phyloP scores from a whole-genome alignment of 1,140 invertebrate genomes.

The Melanaphis sacchari region DNA sequence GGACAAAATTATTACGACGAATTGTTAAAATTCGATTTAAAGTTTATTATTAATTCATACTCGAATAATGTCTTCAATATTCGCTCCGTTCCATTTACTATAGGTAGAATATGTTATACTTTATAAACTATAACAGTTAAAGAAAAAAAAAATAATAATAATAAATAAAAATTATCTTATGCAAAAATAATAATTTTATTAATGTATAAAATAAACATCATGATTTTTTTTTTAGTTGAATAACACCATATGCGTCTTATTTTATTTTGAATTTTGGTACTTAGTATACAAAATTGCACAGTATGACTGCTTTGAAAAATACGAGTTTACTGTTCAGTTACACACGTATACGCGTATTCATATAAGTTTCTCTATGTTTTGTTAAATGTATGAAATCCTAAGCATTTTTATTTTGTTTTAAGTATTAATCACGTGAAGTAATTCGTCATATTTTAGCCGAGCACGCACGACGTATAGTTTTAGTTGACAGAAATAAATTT shows the following conservation, averaged over 20 bases:
- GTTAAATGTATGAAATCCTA: background rate
- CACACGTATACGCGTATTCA: background rate
- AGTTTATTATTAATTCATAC: background rate
- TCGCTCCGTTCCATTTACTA: background rate
- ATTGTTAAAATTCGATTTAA: background rate
- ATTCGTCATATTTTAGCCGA: background rate
- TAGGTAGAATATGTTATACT: background rate
- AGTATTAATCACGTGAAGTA: background rate
- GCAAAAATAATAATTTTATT: background rate
- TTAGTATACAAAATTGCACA: background rate
- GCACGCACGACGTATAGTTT: background rate
- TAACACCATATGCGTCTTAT: background rate
- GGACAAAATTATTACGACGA: background rate
- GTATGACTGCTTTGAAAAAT: background rate
- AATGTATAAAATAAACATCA: background rate
- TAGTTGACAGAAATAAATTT: conserved; percentile 13
- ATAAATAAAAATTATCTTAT: background rate
- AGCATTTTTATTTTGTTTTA: background rate
- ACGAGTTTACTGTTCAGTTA: background rate
- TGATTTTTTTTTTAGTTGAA: background rate
- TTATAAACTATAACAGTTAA: background rate
- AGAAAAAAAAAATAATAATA: background rate
- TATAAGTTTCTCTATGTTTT: background rate
- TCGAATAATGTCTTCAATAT: background rate
- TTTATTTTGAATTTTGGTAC: background rate